Base-by-base conservation (phyloP, 2,888 invertebrate species). In the Phaedon cochleariae region DNA sequence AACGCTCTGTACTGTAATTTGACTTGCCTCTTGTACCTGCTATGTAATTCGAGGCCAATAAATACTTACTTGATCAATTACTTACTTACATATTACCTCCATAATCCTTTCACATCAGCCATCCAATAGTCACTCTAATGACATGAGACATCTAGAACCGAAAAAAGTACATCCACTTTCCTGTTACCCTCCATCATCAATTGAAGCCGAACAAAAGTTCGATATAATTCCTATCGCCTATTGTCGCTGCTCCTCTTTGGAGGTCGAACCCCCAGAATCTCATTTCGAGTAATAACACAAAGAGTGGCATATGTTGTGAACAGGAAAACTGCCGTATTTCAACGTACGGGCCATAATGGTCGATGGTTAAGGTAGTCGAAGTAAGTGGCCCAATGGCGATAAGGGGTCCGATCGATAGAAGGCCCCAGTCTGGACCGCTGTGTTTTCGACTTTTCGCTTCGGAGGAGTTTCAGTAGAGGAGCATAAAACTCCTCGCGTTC, bases 281-380 rank as follows among this genome's bases (percentile, higher is more conserved):
- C 75, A 73, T 78, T 76, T 72, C 71, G 64, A 67, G 75, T 73
- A 76, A 75, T 76, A 77, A 76, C 75, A 73, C 68, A 70, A 66
- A 62, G 72, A 77, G 73, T 75, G 73, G 74, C 74, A 76, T 74
- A 74, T 77, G 76, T 75, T 75, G 72, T 64, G 74, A 76, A 74
- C 72, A 72, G 72, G 70, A 66, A 69, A 76, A 74, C 70, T 70
- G 70, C 70, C 73, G 74, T 76, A 75, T 74, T 74, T 76, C 74
- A 76, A 34, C 65, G 64, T 68, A 62, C 58, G 72, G 69, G 64
- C 65, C 68, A 64, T 74, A 76, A 74, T 74, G 69, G 73, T 70
- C 71, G 71, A 74, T 74, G 73, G 73, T 73, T 73, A 70, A 69
- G 71, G 73, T 72, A 74, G 69, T 68, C 67, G 71, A 60, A 65